These are phyloP conservation scores for Mactromeris polynyma DNA, from an alignment of 2,888 invertebrate species.

Conservation along the genomic window DNA sequence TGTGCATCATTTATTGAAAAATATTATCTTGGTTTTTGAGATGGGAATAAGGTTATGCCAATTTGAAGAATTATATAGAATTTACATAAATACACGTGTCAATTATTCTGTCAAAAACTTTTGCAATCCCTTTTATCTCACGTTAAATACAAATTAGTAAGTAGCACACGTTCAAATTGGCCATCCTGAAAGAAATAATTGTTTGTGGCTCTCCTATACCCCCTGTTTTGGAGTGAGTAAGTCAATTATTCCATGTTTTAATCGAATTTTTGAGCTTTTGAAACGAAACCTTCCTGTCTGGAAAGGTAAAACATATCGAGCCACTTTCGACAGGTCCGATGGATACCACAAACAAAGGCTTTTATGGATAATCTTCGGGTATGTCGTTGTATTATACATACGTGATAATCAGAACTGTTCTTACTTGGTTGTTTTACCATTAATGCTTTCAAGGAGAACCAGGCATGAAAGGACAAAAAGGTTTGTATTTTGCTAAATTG, in stretches of 20 bases:
- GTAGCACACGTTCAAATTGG: too few relatives aligned
- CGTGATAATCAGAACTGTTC: background rate
- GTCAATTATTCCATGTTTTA: background rate
- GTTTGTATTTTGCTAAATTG: slow-evolving; percentile 3
- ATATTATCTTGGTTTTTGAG: too few relatives aligned
- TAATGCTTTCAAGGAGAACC: slow-evolving; percentile 32
- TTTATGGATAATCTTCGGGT: background rate
- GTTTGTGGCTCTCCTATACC: too few relatives aligned
- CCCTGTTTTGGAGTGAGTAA: too few relatives aligned
- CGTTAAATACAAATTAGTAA: too few relatives aligned
- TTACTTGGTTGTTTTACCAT: background rate
- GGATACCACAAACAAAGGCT: background rate
- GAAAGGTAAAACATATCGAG: background rate
- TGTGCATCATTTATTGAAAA: too few relatives aligned
- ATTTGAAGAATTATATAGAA: too few relatives aligned
- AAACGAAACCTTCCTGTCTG: background rate
- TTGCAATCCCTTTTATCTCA: too few relatives aligned
- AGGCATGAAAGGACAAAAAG: slow-evolving; percentile 45
- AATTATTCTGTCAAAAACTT: too few relatives aligned
- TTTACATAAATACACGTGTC: too few relatives aligned
- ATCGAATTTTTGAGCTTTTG: background rate
- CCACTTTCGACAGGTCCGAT: background rate
- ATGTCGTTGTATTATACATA: background rate
- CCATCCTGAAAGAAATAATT: too few relatives aligned
- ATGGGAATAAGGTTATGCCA: too few relatives aligned